These are phyloP conservation scores for Atrichornis clamosus DNA, from an alignment of 2,113 vertebrate genomes.

Conservation along the genomic window DNA sequence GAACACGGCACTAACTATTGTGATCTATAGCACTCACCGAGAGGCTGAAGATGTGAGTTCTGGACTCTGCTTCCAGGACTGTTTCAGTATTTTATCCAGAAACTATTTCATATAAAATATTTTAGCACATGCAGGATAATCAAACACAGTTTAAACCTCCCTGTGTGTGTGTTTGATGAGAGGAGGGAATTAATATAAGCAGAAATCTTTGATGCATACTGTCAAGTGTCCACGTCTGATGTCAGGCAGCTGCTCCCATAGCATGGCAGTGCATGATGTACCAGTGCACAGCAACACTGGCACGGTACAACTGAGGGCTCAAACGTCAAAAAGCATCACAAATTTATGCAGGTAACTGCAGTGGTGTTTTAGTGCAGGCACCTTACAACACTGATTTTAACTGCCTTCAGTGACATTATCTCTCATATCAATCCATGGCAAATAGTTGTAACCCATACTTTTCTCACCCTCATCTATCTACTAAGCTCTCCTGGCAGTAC, in stretches of 20 bases:
- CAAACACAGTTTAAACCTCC: neutral
- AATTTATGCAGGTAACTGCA: neutral
- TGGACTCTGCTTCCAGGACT: neutral
- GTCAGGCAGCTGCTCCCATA: neutral
- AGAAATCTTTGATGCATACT: neutral
- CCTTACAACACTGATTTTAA: neutral
- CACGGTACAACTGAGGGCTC: neutral
- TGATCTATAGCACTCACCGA: neutral
- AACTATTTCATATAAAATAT: neutral
- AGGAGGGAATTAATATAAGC: neutral
- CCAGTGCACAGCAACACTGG: neutral
- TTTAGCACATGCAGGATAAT: neutral
- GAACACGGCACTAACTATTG: neutral
- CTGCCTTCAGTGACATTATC: neutral
- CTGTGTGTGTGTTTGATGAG: neutral
- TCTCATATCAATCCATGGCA: neutral
- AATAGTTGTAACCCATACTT: neutral
- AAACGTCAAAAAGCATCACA: neutral
- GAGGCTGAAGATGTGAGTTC: neutral
- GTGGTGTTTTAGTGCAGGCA: neutral
- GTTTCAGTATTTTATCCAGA: neutral
- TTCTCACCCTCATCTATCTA: neutral
- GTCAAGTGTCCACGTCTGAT: neutral
- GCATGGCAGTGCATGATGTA: rapidly evolving
- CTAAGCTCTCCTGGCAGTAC: neutral